Percentiles rank a stretch among this genome's conserved stretches.
These are phyloP conservation scores for Eulemur mongoz DNA, from an alignment of 2,797 vertebrate species.

Conservation along the genomic window DNA sequence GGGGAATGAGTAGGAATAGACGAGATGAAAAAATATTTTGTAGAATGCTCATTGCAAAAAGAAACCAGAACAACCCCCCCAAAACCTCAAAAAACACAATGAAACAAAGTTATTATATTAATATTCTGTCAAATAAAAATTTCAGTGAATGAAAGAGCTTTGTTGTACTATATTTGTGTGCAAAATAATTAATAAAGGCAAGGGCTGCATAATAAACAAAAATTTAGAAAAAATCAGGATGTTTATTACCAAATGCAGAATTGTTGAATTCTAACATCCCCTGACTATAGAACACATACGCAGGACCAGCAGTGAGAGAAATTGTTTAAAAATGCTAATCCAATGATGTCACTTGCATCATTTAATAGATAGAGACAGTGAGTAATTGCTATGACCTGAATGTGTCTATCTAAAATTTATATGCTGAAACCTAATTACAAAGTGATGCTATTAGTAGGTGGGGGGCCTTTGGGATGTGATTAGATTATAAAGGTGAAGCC, in stretches of 20 bases:
- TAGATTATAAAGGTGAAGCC: neutral
- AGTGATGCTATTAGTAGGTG: neutral
- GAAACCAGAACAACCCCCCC: too few relatives aligned
- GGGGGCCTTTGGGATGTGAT: neutral
- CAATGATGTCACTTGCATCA: neutral
- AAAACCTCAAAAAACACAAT: neutral
- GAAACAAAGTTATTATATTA: neutral
- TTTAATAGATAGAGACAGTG: neutral
- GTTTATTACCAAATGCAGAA: neutral
- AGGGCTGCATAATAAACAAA: neutral
- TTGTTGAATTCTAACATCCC: neutral
- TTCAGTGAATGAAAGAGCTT: neutral
- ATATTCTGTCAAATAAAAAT: constrained; percentile 8
- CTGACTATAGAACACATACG: neutral
- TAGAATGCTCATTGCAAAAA: neutral
- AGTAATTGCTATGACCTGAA: neutral
- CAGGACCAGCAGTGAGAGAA: neutral
- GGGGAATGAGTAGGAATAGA: neutral
- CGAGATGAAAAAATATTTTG: neutral
- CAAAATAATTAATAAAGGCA: constrained; percentile 8
- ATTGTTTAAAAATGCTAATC: neutral
- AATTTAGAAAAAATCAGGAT: neutral
- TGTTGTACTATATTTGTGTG: neutral
- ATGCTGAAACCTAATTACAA: neutral
- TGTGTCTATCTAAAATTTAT: neutral